Percentiles rank a stretch among this genome's conserved stretches.
These are phyloP conservation scores for Oscheius sp. DNA, from an alignment of 1,140 invertebrate species.

Conservation along the genomic window DNA sequence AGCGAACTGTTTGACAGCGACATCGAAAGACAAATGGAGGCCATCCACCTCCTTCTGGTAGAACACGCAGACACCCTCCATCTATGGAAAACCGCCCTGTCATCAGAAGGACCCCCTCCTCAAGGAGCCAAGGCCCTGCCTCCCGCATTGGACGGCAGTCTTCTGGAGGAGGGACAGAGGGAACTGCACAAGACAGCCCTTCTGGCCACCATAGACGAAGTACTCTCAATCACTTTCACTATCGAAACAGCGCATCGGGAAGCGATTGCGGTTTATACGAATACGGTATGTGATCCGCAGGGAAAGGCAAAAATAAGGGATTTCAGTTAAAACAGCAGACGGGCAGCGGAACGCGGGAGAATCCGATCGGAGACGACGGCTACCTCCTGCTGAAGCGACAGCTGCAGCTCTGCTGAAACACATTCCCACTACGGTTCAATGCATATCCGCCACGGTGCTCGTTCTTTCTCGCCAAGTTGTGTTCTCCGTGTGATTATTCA, in stretches of 20 bases:
- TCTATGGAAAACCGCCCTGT: conserved; percentile 26
- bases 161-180: background rate
- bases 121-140: conserved; percentile 9
- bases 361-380: background rate
- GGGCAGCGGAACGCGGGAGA: background rate
- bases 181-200: background rate
- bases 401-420: background rate
- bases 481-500: no score
- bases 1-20: conserved; percentile 42
- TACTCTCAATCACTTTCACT: background rate
- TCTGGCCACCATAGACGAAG: background rate
- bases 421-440: no score
- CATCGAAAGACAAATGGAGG: conserved; percentile 47
- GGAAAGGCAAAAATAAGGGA: background rate
- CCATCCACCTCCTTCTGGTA: conserved; percentile 41
- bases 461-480: no score
- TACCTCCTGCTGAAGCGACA: background rate
- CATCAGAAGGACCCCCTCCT: background rate
- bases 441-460: no score
- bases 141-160: background rate
- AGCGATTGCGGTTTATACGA: background rate
- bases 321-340: background rate
- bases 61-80: conserved; percentile 40
- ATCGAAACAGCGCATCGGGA: background rate
- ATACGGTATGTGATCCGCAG: background rate